Base-by-base conservation (phyloP, 2,888 invertebrate species). In the Dryobotodes eremita region DNA sequence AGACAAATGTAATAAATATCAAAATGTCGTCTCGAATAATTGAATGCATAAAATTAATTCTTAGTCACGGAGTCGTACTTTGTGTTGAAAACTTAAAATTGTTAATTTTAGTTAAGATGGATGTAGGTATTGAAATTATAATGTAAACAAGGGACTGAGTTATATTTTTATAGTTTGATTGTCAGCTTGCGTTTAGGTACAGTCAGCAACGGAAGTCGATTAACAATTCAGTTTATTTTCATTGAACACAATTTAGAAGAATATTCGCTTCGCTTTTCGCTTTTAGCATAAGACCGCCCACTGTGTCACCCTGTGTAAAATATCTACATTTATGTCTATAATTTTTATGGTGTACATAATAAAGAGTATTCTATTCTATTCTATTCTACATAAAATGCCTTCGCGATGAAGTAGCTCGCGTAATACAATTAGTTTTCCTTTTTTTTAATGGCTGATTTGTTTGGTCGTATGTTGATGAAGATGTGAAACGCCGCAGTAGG, bases 1-100 rank as follows among this genome's bases (percentile, higher is more conserved):
- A 79, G 82, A 81, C 75, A 76, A 69, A 65, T 68, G 81, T 53
- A 81, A 87, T 88, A 88, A 87, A 89, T 88, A 85, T 80, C 42
- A 84, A 62, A 77, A 79, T 73, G 88, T 87, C 89, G 64, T 61
- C 79, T 68, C 62, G 42, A 73, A 79, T 88, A 84, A 84, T 83
- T 81, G 57, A 68, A 76, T 65, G 79, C 71, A 80, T 82, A 77
- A 81, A 87, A 84, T 85, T 79, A 70, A 79, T 75, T 79, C 77
- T 88, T 84, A 87, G 80, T 87, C 89, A 89, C 76, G 50, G 55
- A 42, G 46, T 62, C 57, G 13, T 31, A 75, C 75, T 36, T 46
- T 20, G 59, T n/a, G 36, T 23, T 71, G 66, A 68, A 74, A 73
- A 26, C 77, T 82, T 42, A 5, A 76, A 82, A 46, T 73, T 62